Percentiles rank a stretch among this genome's conserved stretches.
Conservation (phyloP, 2,797 vertebrate genomes). For the Xenops minutus region DNA sequence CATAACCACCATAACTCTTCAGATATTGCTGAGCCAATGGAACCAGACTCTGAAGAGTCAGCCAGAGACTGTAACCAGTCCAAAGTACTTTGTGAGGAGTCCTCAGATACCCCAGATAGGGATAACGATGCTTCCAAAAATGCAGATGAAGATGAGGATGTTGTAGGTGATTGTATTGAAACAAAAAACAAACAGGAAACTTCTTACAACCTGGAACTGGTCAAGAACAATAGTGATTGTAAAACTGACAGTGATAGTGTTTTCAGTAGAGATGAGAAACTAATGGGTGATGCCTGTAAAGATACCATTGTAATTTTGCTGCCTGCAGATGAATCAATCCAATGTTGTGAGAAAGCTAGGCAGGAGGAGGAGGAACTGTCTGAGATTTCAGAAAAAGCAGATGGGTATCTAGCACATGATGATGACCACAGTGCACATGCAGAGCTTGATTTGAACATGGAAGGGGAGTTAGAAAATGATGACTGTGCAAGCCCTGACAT, state of each 20-base stretch:
- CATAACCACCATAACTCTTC: constrained; percentile 35
- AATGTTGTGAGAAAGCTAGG: background rate
- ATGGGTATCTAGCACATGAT: background rate
- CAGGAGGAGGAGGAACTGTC: background rate
- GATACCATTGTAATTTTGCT: constrained; percentile 1
- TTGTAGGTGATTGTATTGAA: constrained; percentile 2
- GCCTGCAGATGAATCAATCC: background rate
- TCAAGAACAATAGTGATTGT: background rate
- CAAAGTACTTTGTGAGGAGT: constrained; percentile 17
- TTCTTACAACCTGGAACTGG: background rate
- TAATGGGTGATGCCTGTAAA: background rate
- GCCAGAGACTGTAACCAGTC: constrained; percentile 1
- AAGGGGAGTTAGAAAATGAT: background rate
- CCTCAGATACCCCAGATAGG: background rate
- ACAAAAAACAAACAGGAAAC: constrained; percentile 17
- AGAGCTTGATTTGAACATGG: background rate
- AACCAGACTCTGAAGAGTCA: constrained; percentile 4
- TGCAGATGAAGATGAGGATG: background rate
- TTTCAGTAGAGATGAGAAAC: constrained; percentile 6
- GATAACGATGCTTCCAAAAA: background rate
- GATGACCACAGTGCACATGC: background rate
- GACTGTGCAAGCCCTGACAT: background rate
- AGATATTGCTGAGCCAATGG: constrained; percentile 52
- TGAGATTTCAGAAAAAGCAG: background rate
- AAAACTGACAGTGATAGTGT: background rate